A percentile compares a stretch with the other conserved stretches of the same genome.
Evolutionary conservation across 53 echinoderm and acorn worm genomes (phyloP).

Genomic region (Luidia sarsii): DNA sequence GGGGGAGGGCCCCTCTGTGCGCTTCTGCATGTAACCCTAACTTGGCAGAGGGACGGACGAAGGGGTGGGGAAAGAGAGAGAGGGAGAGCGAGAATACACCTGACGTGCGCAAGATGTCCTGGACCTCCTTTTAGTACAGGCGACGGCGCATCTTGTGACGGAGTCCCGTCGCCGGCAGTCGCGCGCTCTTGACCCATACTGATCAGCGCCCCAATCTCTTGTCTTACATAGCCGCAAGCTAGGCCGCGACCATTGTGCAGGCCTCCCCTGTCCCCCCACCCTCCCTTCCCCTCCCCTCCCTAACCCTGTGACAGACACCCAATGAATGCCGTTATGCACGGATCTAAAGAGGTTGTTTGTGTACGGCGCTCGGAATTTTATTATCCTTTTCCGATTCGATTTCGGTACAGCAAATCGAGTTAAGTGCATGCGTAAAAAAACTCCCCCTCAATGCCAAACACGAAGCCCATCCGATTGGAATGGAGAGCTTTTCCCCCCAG

Average conservation of each 20-base stretch:
- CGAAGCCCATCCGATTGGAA: constrained; percentile 38
- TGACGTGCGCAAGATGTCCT: constrained; percentile 24
- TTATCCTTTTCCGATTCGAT: constrained; percentile 62
- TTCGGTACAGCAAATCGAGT: constrained; percentile 61
- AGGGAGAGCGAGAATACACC: constrained; percentile 28
- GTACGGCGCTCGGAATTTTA: constrained; percentile 29
- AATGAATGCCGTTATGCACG: constrained; percentile 39
- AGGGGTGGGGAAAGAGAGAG: too few species aligned
- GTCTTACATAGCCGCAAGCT: constrained; percentile 14
- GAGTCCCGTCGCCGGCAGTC: not conserved
- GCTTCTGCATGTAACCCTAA: too few species aligned
- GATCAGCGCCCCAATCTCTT: constrained; percentile 18
- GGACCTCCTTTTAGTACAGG: not conserved
- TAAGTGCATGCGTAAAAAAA: constrained; percentile 54
- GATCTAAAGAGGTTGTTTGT: constrained; percentile 55
- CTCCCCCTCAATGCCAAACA: constrained; percentile 44
- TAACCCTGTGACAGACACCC: constrained; percentile 46
- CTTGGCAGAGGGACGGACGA: constrained; percentile 30
- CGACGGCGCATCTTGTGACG: constrained; percentile 4
- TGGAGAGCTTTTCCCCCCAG: not conserved
- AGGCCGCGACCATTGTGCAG: constrained; percentile 23
- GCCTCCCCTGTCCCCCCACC: not conserved
- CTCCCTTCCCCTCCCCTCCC: not conserved
- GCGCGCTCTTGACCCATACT: constrained; percentile 43
- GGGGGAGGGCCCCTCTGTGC: too few species aligned